Conservation (phyloP, 1,140 invertebrate species). For the Drosophila saltans region DNA sequence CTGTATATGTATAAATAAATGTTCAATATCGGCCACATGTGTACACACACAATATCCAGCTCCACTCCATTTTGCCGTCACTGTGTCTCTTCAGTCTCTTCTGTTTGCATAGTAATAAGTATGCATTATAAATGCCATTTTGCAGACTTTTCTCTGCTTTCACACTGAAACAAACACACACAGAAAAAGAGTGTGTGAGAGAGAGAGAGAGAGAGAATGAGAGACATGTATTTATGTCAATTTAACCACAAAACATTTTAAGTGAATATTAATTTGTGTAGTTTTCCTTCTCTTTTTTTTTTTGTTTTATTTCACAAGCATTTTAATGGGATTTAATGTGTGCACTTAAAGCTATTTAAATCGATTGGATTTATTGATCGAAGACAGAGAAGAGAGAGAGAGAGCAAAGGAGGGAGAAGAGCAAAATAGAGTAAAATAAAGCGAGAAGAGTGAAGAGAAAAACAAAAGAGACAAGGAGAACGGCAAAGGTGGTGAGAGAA, state of each 20-base stretch:
- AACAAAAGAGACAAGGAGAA: no score
- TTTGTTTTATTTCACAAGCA: slow-evolving; percentile 21
- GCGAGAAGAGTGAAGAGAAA: no score
- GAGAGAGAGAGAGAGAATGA: neutral
- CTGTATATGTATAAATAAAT: slow-evolving; percentile 11
- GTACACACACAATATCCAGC: slow-evolving; percentile 4
- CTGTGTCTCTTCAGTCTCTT: slow-evolving; percentile 3
- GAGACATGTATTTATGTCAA: slow-evolving; percentile 36
- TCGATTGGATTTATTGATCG: slow-evolving; percentile 61
- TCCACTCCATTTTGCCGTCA: neutral
- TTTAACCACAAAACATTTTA: slow-evolving; percentile 51
- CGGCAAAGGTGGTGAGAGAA: neutral
- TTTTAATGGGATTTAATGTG: slow-evolving; percentile 29
- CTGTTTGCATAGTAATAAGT: slow-evolving; percentile 14
- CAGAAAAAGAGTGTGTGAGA: neutral
- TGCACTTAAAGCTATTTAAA: slow-evolving; percentile 40
- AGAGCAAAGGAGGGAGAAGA: neutral
- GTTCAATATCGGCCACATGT: slow-evolving; percentile 13
- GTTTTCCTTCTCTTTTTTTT: neutral
- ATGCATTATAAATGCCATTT: slow-evolving; percentile 14
- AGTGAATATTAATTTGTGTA: slow-evolving; percentile 47
- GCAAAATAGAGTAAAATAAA: no score
- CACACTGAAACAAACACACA: neutral
- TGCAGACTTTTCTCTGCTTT: slow-evolving; percentile 9
- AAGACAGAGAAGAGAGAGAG: neutral